Base-by-base conservation (phyloP, 2,888 invertebrate species). In the Chymomyza procnemis region DNA sequence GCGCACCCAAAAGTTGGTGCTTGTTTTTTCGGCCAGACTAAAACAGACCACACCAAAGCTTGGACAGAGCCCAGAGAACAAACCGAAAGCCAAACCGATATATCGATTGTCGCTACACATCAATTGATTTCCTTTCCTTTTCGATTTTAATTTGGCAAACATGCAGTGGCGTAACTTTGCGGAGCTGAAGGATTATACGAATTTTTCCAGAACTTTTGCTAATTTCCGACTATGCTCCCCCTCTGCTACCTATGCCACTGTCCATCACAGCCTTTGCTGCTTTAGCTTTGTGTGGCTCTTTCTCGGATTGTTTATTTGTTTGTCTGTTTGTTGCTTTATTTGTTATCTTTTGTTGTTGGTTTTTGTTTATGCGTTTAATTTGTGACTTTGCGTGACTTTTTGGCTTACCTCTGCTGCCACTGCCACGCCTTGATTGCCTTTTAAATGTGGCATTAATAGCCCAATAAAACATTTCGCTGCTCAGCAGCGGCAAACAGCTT, bases 41-140 rank as follows among this genome's bases (percentile, higher is more conserved):
- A 34, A 18, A 57, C 52, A 48, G 52, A 18, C 48, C 61, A 58
- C 26, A 64, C 65, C 76, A 73, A 62, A 66, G 59, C 83, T 71
- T 71, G 9, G 71, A 66, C 72, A 72, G 34, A 12, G 12, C 6
- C 9, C 18, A 50, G 50, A 16, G 18, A n/a, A 5, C 9, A 18
- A 50, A n/a, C 18, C 50, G 50, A 14, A 21, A 21, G 21, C 14
- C 21, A 54, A 21, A 54, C 54, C 26, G 57, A 41, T 41, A 26
- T 86, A 82, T 88, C 85, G 85, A 85, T 87, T 88, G 82, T 76
- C 74, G 87, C 79, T 73, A 71, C 73, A 73, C 73, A 78, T 81
- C 87, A 88, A 88, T 87, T 88, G 88, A 81, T 86, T 86, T 84
- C 81, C 80, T 86, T 86, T 84, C 81, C 80, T 85, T 78, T 85